Base-by-base conservation (phyloP, 2,888 invertebrate genomes). In the Chymomyza procnemis region DNA sequence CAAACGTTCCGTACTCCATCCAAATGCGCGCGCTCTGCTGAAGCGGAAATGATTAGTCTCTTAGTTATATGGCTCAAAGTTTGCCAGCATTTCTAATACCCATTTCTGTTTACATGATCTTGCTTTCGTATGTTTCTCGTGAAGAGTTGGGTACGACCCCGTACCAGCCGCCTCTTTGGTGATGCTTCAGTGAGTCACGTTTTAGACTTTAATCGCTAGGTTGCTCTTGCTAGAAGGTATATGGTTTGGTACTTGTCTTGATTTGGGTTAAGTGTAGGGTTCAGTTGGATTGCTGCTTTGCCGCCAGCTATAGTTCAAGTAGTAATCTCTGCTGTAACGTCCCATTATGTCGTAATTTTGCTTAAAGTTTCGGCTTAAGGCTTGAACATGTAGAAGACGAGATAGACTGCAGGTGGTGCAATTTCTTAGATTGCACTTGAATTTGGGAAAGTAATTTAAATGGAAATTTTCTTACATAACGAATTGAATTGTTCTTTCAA, bases 251-350 rank as follows among this genome's bases (percentile, higher is more conserved):
- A 54, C 71, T 79, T 73, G 78, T 61, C 75, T 80, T 83, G 73
- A 87, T 81, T 75, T 83, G 79, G 82, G 88, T 81, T 88, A 88
- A 88, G 73, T 81, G 71, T 63, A 78, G 77, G 73, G 75, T 65
- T 79, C 67, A 76, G 69, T 71, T 78, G 79, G 70, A n/a, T 67
- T 66, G n/a, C 18, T 61, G 48, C n/a, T 9, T n/a, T 48, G 61
- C 66, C 47, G 50, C 41, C 50, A 65, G 71, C 46, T 73, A 64
- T 64, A 55, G 65, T 60, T 48, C 55, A 60, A 50, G 0, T 50
- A 2, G 50, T 16, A 18, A 18, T n/a, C 6, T 16, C 34, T 41
- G 12, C n/a, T 41, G 34, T 41, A 41, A 41, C 34, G 12, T 12
- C 34, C 18, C 18, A 50, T 50, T 50, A 50, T 50, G 50, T 12